phyloP scores from a whole-genome alignment of 1,140 invertebrate species.

The Zaprionus tsacasi region DNA sequence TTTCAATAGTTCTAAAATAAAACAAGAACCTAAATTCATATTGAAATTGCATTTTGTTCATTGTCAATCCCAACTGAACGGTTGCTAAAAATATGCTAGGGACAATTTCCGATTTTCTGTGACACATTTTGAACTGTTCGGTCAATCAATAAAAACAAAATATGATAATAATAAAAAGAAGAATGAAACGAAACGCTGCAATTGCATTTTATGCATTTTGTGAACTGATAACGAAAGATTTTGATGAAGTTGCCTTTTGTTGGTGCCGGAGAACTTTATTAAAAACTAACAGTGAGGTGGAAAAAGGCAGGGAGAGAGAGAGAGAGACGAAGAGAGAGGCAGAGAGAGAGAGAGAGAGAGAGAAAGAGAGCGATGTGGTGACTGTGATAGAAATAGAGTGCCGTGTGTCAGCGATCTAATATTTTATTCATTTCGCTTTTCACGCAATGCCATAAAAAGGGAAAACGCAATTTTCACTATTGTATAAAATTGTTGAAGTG shows the following conservation, averaged over 20 bases:
- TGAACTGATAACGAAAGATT: slow-evolving; percentile 67
- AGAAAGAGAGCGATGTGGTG: not conserved
- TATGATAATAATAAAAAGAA: slow-evolving; percentile 3
- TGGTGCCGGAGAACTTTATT: slow-evolving; percentile 63
- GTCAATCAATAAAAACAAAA: slow-evolving; percentile 33
- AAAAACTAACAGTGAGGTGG: slow-evolving; percentile 44
- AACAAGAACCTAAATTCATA: slow-evolving; percentile 14
- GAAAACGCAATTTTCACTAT: slow-evolving; percentile 63
- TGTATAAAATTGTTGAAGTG: slow-evolving; percentile 71
- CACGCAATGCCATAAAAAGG: slow-evolving; percentile 40
- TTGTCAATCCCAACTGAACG: slow-evolving; percentile 33
- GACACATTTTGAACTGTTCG: slow-evolving; percentile 12
- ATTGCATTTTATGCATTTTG: slow-evolving; percentile 54
- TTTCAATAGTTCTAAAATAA: not conserved
- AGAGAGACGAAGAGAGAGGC: not conserved
- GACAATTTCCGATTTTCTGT: slow-evolving; percentile 30
- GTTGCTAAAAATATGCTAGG: slow-evolving; percentile 64
- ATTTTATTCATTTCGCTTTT: slow-evolving; percentile 78
- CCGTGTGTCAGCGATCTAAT: slow-evolving; percentile 55
- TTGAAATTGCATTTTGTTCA: slow-evolving; percentile 52
- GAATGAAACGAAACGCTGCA: slow-evolving; percentile 25
- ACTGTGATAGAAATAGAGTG: slow-evolving; percentile 1
- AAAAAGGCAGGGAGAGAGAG: not conserved
- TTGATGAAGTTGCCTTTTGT: slow-evolving; percentile 63
- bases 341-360: not conserved